Evolutionary conservation across 2,888 invertebrate species (phyloP).

Genomic region (Nemotelus nigrinus): DNA sequence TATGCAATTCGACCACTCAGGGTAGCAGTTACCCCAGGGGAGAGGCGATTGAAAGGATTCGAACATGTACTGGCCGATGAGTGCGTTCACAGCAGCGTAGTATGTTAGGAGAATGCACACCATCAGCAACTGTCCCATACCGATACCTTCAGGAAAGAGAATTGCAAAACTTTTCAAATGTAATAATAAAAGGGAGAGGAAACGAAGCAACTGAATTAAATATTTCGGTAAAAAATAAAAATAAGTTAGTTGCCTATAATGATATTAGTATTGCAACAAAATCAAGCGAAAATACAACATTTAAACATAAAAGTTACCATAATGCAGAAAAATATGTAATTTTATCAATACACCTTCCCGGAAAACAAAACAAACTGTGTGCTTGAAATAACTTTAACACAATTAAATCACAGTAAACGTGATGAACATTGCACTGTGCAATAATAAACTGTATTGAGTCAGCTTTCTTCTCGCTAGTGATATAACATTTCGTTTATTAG

Average conservation of each 20-base stretch:
- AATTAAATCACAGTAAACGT: too few species aligned
- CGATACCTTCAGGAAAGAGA: conserved; percentile 65
- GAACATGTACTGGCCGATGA: conserved; percentile 71
- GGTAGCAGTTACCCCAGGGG: conserved; percentile 72
- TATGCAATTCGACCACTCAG: conserved; percentile 67
- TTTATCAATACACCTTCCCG: too few species aligned
- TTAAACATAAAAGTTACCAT: too few species aligned
- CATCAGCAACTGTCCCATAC: conserved; percentile 68
- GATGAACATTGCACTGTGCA: conserved; percentile 20
- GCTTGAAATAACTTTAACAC: too few species aligned
- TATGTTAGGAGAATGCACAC: conserved; percentile 70
- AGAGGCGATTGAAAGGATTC: conserved; percentile 71
- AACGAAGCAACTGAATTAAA: conserved; percentile 6
- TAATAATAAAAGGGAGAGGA: background rate
- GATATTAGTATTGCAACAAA: too few species aligned
- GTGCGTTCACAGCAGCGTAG: conserved; percentile 72
- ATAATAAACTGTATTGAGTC: conserved; percentile 30
- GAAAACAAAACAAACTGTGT: too few species aligned
- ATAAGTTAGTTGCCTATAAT: too few species aligned
- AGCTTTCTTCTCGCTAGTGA: conserved; percentile 27
- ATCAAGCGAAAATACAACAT: too few species aligned
- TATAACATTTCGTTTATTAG: conserved; percentile 21
- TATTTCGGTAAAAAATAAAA: background rate
- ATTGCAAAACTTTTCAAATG: background rate
- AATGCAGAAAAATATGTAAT: too few species aligned